Base-by-base conservation (phyloP, 2,797 vertebrate species). In the Gymnothorax reevesii region DNA sequence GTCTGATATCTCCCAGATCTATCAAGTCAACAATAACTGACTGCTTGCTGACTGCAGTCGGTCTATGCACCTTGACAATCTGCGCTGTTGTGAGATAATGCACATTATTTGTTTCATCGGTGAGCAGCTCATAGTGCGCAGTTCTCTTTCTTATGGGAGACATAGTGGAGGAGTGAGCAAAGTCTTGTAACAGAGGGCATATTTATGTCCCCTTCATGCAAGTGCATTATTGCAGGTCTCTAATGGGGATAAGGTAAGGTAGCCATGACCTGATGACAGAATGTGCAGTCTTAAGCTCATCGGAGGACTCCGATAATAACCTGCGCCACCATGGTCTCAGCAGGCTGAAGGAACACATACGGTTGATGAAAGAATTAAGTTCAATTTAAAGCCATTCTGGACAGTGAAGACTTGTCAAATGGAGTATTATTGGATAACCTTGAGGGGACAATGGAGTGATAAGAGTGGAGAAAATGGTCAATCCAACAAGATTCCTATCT, bases 241-340 rank as follows among this genome's bases (percentile, higher is more conserved):
- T 62, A 20, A 12, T 15, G n/a, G 88, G 82, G 80, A 57, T 54
- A 64, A 77, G 12, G 69, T 60, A 64, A 77, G 13, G 80, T 27
- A 42, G 75, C 66, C 42, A 7, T 57, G 57, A 73, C 84, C 84
- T 85, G 83, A 83, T 89, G 85, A 88, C 88, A 87, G 55, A 88
- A 89, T 89, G 79, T 22, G 54, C 49, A 52, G 64, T 79, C 83
- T 49, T 17, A 55, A 33, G 49, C 57, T 85, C 77, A 42, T 83
- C 80, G 79, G 71, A 83, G 80, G 55, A 54, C 73, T 17, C 25
- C n/a, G 33, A 62, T 25, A 62, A 71, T 33, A 83, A 13, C 64
- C 5, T 73, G 33, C 55, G 73, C 64, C 12, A 57, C 83, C 83
- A 42, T 55, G 75, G 85, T 64, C 57, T 62, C 73, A 27, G 42